Conservation (phyloP, 2,113 vertebrate species). For the Galbula dea region DNA sequence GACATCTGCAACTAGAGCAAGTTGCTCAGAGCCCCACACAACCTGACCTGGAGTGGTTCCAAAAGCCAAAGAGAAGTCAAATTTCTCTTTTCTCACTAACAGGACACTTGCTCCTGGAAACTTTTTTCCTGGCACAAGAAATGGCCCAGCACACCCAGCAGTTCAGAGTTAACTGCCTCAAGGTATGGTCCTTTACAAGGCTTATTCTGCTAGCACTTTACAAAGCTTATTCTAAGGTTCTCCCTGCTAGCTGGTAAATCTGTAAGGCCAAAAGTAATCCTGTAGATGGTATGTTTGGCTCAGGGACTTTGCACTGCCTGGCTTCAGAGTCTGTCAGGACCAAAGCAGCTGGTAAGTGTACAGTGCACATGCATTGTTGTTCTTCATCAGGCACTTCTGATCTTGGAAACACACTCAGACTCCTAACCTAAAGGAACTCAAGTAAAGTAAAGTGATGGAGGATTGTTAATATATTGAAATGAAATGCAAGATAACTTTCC, state of each 20-base stretch:
- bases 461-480: neutral
- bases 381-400: neutral
- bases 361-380: accelerated
- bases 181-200: no score
- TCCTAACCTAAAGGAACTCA: neutral
- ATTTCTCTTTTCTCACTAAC: accelerated
- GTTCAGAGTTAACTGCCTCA: neutral
- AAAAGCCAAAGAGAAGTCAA: neutral
- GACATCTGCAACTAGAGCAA: no score
- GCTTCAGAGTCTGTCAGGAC: neutral
- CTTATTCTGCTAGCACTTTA: neutral
- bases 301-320: neutral
- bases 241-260: neutral
- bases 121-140: neutral
- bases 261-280: neutral
- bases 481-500: neutral
- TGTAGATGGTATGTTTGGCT: accelerated
- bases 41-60: no score
- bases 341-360: neutral
- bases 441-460: neutral
- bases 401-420: neutral
- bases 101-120: neutral
- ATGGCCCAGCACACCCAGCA: accelerated
- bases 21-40: no score
- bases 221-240: neutral